Conservation (phyloP, 2,888 invertebrate species). For the Machimus rusticus region DNA sequence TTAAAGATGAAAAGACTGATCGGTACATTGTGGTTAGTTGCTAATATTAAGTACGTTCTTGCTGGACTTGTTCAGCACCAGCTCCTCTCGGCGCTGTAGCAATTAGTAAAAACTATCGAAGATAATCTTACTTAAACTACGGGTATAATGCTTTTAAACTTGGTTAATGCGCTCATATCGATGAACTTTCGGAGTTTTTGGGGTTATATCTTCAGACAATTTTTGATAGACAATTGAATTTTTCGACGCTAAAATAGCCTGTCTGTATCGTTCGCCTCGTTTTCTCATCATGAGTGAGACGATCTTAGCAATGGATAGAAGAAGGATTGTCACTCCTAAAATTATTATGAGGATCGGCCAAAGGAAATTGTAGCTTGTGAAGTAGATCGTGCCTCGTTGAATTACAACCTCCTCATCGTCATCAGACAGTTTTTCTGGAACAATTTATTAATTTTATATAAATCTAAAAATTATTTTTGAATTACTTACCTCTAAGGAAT, state of each 20-base stretch:
- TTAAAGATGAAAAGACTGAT: neutral
- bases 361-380: constrained; percentile 65
- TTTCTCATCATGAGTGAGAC: constrained; percentile 66
- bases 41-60: neutral
- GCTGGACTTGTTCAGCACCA: neutral
- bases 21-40: constrained; percentile 1
- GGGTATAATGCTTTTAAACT: constrained; percentile 56
- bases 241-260: constrained; percentile 61
- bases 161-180: constrained; percentile 69
- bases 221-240: constrained; percentile 76
- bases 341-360: constrained; percentile 68
- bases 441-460: neutral
- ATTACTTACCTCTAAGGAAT: constrained; percentile 56
- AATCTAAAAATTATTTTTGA: neutral
- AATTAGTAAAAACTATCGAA: constrained; percentile 23
- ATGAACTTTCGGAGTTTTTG: constrained; percentile 73
- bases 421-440: constrained; percentile 53
- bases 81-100: neutral
- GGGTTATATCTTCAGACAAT: constrained; percentile 74
- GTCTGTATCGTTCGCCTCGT: constrained; percentile 64
- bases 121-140: constrained; percentile 1
- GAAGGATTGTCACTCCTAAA: constrained; percentile 66
- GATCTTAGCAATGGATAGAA: constrained; percentile 66
- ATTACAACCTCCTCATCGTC: constrained; percentile 57
- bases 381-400: constrained; percentile 62